Evolutionary conservation across 2,797 vertebrate genomes (phyloP).

Genomic region (Sphaeramia orbicularis): DNA sequence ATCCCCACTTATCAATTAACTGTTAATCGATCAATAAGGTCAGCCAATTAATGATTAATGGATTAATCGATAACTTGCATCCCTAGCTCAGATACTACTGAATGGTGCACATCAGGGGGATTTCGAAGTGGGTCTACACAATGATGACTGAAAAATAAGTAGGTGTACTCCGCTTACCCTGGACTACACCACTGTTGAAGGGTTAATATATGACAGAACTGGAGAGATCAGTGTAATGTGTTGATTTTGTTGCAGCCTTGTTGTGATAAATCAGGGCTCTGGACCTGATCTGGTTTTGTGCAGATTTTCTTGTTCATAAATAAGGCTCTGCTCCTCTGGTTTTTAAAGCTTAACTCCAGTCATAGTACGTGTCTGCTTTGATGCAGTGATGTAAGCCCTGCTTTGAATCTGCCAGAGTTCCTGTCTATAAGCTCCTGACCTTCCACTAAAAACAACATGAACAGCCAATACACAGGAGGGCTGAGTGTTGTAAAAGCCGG

Average conservation of each 20-base stretch:
- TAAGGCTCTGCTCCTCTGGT: constrained; percentile 24
- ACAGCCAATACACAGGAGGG: constrained; percentile 27
- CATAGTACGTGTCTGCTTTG: constrained; percentile 22
- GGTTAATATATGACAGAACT: constrained; percentile 19
- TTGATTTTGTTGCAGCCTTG: constrained; percentile 3
- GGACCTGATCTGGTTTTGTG: constrained; percentile 19
- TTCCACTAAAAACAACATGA: constrained; percentile 53
- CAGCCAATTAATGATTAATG: too few relatives aligned
- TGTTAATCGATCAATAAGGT: too few relatives aligned
- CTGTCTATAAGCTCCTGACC: constrained; percentile 50
- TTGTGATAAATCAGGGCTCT: constrained; percentile 30
- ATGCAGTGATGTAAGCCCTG: constrained; percentile 27
- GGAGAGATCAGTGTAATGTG: constrained; percentile 17
- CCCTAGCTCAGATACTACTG: too few relatives aligned
- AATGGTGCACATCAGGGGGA: too few relatives aligned
- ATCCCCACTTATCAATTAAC: too few relatives aligned
- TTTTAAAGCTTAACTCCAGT: constrained; percentile 33
- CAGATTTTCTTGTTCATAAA: constrained; percentile 24
- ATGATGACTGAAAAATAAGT: too few relatives aligned
- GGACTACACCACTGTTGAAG: too few relatives aligned
- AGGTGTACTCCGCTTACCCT: too few relatives aligned
- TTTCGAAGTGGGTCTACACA: too few relatives aligned
- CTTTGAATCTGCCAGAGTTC: constrained; percentile 35
- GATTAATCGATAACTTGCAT: too few relatives aligned
- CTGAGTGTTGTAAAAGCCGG: constrained; percentile 47